A percentile compares a stretch with the other conserved stretches of the same genome.
Evolutionary conservation across 2,888 invertebrate species (phyloP).

Genomic region (Drosophila meridiana): DNA sequence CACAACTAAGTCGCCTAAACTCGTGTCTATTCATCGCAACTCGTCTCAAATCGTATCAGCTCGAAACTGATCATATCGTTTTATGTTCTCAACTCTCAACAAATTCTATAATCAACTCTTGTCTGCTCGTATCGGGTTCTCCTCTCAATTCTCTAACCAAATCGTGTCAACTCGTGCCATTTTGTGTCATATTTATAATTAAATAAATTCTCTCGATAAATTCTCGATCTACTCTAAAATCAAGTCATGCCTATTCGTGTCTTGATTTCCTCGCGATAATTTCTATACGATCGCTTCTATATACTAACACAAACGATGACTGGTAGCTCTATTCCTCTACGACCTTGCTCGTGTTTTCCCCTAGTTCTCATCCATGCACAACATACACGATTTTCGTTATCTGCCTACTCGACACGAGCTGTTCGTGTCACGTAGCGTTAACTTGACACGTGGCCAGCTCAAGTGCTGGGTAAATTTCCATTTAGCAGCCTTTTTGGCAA

Average conservation of each 20-base stretch:
- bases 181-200: neutral
- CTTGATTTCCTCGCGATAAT: too few species aligned
- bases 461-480: conserved; percentile 32
- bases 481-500: conserved; percentile 51
- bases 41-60: too few species aligned
- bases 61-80: too few species aligned
- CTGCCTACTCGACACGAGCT: conserved; percentile 1
- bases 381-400: neutral
- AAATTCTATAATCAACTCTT: too few species aligned
- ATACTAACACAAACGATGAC: neutral
- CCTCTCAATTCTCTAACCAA: too few species aligned
- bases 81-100: too few species aligned
- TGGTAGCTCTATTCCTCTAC: neutral
- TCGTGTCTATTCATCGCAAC: too few species aligned
- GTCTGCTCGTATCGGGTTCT: too few species aligned
- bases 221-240: neutral
- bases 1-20: too few species aligned
- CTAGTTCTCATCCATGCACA: neutral
- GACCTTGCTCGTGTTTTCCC: neutral
- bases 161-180: neutral
- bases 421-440: conserved; percentile 20
- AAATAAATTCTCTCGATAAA: too few species aligned
- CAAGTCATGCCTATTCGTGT: neutral
- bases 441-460: conserved; percentile 15
- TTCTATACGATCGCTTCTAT: neutral